Evolutionary conservation across 2,113 vertebrate species (phyloP).

Genomic region (Austrofundulus limnaeus): DNA sequence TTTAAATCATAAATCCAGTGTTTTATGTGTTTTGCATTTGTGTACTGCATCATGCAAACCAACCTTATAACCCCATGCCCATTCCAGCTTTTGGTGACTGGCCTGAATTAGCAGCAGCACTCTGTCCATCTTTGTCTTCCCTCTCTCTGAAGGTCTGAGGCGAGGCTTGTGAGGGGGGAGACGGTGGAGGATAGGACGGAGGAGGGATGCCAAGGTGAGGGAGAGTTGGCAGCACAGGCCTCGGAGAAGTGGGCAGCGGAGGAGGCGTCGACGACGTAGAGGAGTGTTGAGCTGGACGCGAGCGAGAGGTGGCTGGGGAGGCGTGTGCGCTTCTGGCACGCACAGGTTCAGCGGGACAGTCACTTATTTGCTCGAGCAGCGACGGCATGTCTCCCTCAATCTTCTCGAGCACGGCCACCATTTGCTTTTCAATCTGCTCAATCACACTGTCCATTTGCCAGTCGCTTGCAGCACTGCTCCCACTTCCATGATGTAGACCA

Average conservation of each 20-base stretch:
- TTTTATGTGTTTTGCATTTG: conserved; percentile 15
- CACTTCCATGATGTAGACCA: conserved; percentile 61
- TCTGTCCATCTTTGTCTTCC: conserved; percentile 66
- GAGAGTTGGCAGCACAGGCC: conserved; percentile 54
- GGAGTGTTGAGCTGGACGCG: conserved; percentile 55
- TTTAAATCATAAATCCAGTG: conserved; percentile 31
- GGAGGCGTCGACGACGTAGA: conserved; percentile 51
- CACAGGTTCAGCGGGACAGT: conserved; percentile 71
- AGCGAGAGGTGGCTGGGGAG: conserved; percentile 66
- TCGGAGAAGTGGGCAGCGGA: conserved; percentile 67
- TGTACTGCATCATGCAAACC: conserved; percentile 20
- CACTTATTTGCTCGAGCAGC: conserved; percentile 81
- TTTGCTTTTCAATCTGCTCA: conserved; percentile 83
- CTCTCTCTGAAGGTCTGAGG: conserved; percentile 49
- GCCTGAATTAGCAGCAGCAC: conserved; percentile 40
- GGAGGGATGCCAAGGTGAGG: conserved; percentile 60
- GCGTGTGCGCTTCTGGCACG: conserved; percentile 70
- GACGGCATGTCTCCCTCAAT: conserved; percentile 85
- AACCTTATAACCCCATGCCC: conserved; percentile 70
- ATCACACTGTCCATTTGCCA: conserved; percentile 86
- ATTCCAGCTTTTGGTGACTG: conserved; percentile 72
- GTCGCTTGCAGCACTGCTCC: conserved; percentile 61
- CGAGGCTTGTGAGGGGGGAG: conserved; percentile 68
- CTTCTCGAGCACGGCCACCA: conserved; percentile 83
- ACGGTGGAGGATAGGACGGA: conserved; percentile 68